Evolutionary conservation across 2,888 invertebrate species (phyloP).

Genomic region (Troides aeacus): DNA sequence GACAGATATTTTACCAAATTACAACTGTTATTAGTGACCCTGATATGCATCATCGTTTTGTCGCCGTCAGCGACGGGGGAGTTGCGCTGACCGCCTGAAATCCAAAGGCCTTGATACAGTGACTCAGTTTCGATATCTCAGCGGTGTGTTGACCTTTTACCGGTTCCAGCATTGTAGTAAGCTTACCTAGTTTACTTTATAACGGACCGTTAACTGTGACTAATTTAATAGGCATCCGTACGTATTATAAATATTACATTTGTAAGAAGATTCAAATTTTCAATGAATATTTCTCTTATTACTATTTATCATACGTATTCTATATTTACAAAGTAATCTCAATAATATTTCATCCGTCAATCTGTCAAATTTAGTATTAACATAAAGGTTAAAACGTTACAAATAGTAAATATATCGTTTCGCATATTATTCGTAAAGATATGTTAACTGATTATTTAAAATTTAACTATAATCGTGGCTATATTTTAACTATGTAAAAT

Average conservation of each 20-base stretch:
- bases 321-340: too few species aligned
- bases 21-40: conserved; percentile 31
- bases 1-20: conserved; percentile 1
- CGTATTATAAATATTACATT: background rate
- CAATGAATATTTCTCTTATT: background rate
- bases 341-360: too few species aligned
- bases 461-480: too few species aligned
- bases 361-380: too few species aligned
- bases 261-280: background rate
- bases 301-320: too few species aligned
- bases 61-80: conserved; percentile 42
- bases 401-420: too few species aligned
- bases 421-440: too few species aligned
- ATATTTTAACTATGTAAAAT: too few species aligned
- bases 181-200: conserved; percentile 46
- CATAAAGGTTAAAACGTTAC: too few species aligned
- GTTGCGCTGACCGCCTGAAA: conserved; percentile 59
- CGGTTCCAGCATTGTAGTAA: conserved; percentile 58
- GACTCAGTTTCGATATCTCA: conserved; percentile 75
- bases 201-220: conserved; percentile 19
- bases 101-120: conserved; percentile 71
- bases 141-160: conserved; percentile 75
- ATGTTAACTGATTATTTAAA: too few species aligned
- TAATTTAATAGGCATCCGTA: conserved; percentile 8
- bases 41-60: conserved; percentile 49